Evolutionary conservation across 2,113 vertebrate species (phyloP), one percentile per base, ranked within the genome.

Genomic region (Daphoenositta chrysoptera): DNA sequence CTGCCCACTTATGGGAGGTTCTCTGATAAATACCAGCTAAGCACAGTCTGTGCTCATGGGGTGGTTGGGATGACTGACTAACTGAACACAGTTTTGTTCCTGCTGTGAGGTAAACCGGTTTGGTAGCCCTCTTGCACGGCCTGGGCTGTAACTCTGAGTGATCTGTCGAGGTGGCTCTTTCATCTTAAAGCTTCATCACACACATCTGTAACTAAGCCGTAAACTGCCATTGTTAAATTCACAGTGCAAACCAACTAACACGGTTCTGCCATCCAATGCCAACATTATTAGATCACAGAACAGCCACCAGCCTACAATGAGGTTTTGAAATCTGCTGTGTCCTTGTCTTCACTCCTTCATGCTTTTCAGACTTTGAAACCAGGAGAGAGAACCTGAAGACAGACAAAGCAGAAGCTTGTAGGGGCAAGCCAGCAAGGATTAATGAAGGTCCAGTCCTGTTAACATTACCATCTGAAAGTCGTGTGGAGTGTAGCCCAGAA

Each of bases 201-300:
- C 9, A 4, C 7, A 1, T 6, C 6, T 47, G 4, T 77, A 54
- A 30, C 22, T 3, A 3, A 80, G 13, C 37, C 7, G 4, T 42
- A 37, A 54, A 66, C 10, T 69, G 23, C 28, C 7, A 2, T 28
- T 53, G 60, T 37, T 91, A 58, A 60, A 66, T 78, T 81, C 11
- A 66, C 30, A n/a, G 33, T 51, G 28, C 31, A 89, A 82, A 24
- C 24, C 56, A 84, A 14, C 21, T 50, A 15, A 22, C 3, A 18
- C 0, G 0, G 6, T 65, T 76, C 69, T 77, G 22, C 75, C 24
- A 9, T 80, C 15, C 71, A 16, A 0, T 44, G 39, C 14, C 44
- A 51, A 75, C 37, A 21, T 18, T 23, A 27, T 21, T 31, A 54
- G 63, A 40, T 44, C 7, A 26, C n/a, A 35, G n/a, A 28, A 66